These are phyloP conservation scores for Drosophila seguyi DNA, from an alignment of 1,140 invertebrate genomes.

Conservation along the genomic window DNA sequence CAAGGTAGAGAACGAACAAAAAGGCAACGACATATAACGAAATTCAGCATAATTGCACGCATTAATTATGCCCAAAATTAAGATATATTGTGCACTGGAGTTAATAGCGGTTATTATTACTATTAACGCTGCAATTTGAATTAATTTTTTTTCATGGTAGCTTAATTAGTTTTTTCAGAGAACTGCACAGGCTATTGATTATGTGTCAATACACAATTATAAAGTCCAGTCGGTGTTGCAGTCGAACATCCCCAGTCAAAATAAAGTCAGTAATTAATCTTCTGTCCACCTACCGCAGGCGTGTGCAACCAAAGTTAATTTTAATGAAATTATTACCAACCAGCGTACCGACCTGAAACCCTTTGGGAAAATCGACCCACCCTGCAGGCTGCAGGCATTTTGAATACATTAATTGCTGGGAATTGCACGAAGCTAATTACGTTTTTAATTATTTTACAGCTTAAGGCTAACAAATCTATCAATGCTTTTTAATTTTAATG, in stretches of 20 bases:
- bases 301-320: constrained; percentile 48
- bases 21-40: constrained; percentile 26
- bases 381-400: constrained; percentile 16
- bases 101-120: constrained; percentile 40
- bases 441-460: constrained; percentile 63
- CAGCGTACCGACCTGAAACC: constrained; percentile 14
- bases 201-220: constrained; percentile 63
- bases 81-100: constrained; percentile 67
- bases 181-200: constrained; percentile 16
- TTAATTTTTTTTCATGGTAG: constrained; percentile 58
- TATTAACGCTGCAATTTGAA: constrained; percentile 60
- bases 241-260: constrained; percentile 1
- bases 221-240: constrained; percentile 9
- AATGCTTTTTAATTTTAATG: constrained; percentile 39
- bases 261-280: constrained; percentile 55
- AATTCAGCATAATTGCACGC: constrained; percentile 61
- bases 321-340: constrained; percentile 58
- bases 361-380: not conserved
- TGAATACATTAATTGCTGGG: constrained; percentile 41
- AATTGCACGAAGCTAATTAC: constrained; percentile 56
- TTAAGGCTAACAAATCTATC: constrained; percentile 51
- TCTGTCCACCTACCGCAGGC: constrained; percentile 23
- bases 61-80: constrained; percentile 77
- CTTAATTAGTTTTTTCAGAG: constrained; percentile 60
- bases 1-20: constrained; percentile 23